Percentiles rank a stretch among this genome's conserved stretches.
Evolutionary conservation across 2,888 invertebrate species (phyloP).

Genomic region (Icerya purchasi): DNA sequence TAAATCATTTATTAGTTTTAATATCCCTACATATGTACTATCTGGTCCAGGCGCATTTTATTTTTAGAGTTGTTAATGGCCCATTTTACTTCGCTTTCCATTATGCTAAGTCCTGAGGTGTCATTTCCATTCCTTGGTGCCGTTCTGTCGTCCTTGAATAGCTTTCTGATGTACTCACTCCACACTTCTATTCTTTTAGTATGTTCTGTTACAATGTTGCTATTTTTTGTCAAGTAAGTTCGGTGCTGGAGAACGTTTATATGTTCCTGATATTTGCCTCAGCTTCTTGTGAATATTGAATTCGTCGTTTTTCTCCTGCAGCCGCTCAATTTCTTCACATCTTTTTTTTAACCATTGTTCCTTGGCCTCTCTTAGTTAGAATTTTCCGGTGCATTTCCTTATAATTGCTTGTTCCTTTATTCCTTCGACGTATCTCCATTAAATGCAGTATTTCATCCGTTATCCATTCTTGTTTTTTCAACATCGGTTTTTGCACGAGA

Average conservation of each 20-base stretch:
- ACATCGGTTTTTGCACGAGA: background rate
- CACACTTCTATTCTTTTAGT: background rate
- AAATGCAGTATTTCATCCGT: background rate
- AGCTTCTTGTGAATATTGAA: background rate
- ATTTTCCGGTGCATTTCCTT: background rate
- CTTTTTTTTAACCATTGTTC: background rate
- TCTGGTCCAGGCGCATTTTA: background rate
- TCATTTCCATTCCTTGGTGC: background rate
- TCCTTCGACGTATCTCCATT: background rate
- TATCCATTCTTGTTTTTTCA: background rate
- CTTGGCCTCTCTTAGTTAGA: background rate
- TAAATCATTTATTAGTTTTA: background rate
- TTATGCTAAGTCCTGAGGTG: background rate
- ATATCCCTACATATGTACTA: too few relatives aligned
- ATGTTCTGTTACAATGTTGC: background rate
- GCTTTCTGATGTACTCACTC: background rate
- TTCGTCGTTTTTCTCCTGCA: background rate
- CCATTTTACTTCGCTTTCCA: background rate
- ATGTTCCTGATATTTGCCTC: background rate
- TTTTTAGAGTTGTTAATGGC: background rate
- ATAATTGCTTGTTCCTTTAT: background rate
- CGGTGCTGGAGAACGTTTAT: background rate
- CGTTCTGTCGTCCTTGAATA: background rate
- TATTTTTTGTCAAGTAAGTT: background rate
- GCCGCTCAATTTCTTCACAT: background rate